Conservation (phyloP, 2,888 invertebrate genomes). For the Diarsia brunnea region DNA sequence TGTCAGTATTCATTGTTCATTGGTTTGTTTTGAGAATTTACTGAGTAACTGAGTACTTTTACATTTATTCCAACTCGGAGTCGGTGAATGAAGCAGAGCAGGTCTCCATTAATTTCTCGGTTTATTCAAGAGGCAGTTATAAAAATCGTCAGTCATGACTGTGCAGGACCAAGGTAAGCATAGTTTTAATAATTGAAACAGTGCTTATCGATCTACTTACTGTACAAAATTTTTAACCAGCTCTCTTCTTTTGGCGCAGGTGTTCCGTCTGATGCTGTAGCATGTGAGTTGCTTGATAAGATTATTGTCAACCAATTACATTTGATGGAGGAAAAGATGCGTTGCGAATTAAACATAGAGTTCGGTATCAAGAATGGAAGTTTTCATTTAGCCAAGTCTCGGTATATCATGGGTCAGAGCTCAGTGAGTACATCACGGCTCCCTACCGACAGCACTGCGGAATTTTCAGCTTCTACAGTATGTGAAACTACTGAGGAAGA, state of each 20-base stretch:
- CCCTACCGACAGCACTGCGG: conserved; percentile 92
- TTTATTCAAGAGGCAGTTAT: background rate
- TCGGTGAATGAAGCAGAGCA: background rate
- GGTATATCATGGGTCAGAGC: conserved; percentile 95
- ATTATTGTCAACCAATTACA: conserved; percentile 93
- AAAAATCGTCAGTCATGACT: conserved; percentile 23
- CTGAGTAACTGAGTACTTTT: background rate
- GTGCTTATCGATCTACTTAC: background rate
- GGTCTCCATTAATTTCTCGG: background rate
- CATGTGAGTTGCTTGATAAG: conserved; percentile 92
- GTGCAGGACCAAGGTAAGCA: conserved; percentile 46
- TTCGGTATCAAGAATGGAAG: conserved; percentile 93
- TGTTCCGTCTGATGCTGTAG: conserved; percentile 74
- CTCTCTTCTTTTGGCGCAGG: conserved; percentile 30
- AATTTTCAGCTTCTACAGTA: conserved; percentile 83
- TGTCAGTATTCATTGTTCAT: background rate
- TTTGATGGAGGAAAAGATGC: conserved; percentile 94
- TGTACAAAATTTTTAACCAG: background rate
- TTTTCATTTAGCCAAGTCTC: conserved; percentile 93
- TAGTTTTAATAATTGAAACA: background rate
- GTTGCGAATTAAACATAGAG: conserved; percentile 93
- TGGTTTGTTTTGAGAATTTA: background rate
- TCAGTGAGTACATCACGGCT: conserved; percentile 93
- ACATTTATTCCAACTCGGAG: background rate
- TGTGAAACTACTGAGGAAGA: conserved; percentile 83